A percentile compares a stretch with the other conserved stretches of the same genome.
Evolutionary conservation across 2,888 invertebrate genomes (phyloP).

Genomic region (Eupithecia subumbrata): DNA sequence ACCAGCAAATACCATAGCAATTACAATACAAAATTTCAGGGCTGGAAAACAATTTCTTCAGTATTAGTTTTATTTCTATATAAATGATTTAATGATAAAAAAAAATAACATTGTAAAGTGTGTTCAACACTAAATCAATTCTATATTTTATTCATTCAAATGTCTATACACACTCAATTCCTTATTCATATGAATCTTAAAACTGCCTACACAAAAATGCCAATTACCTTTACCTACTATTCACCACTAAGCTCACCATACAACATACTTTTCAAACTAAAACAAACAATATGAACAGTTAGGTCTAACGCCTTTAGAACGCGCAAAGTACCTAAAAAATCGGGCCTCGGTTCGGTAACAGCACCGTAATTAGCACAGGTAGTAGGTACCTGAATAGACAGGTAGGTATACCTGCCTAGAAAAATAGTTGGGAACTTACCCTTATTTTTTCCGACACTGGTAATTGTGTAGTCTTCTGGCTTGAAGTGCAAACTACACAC

Average conservation of each 20-base stretch:
- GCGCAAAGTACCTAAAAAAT: constrained; percentile 13
- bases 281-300: constrained; percentile 11
- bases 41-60: too few relatives aligned
- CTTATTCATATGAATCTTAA: not conserved
- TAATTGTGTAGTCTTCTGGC: constrained; percentile 75
- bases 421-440: constrained; percentile 58
- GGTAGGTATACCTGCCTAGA: constrained; percentile 31
- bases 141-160: not conserved
- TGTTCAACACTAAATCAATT: not conserved
- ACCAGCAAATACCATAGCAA: too few relatives aligned
- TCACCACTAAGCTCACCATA: not conserved
- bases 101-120: not conserved
- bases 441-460: constrained; percentile 77
- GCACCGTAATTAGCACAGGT: constrained; percentile 31
- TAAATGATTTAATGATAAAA: too few relatives aligned
- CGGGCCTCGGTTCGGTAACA: constrained; percentile 1
- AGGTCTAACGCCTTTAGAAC: constrained; percentile 7
- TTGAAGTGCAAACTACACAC: constrained; percentile 80
- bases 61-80: too few relatives aligned
- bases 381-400: constrained; percentile 26
- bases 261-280: not conserved
- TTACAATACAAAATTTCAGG: too few relatives aligned
- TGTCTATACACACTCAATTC: not conserved
- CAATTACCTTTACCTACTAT: not conserved
- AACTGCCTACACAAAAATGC: not conserved